These are phyloP conservation scores for Apolygus lucorum DNA, from an alignment of 1,140 invertebrate species.

Conservation along the genomic window DNA sequence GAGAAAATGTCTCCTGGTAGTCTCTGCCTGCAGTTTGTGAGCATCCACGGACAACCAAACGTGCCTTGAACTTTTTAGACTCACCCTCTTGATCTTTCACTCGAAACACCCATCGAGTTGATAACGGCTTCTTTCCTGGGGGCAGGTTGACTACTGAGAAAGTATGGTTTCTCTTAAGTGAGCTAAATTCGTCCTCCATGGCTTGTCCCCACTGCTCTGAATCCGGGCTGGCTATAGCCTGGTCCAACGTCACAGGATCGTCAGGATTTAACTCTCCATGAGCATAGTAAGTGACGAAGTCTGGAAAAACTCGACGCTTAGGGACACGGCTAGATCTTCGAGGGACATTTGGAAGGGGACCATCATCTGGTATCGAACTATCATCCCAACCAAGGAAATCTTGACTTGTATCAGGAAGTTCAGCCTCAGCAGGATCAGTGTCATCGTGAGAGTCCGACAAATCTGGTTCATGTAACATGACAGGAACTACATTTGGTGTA, in stretches of 20 bases:
- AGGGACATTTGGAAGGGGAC: background rate
- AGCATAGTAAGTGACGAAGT: background rate
- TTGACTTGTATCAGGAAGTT: background rate
- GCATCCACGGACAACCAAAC: constrained; percentile 34
- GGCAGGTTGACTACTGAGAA: background rate
- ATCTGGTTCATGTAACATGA: too few relatives aligned
- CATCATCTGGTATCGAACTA: background rate
- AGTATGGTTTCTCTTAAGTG: background rate
- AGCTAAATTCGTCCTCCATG: constrained; percentile 5
- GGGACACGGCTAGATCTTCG: background rate
- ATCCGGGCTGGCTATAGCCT: too few relatives aligned
- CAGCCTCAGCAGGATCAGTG: too few relatives aligned
- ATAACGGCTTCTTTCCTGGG: background rate
- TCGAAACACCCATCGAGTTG: constrained; percentile 26
- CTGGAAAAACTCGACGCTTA: background rate
- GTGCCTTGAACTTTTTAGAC: constrained; percentile 28
- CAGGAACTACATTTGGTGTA: background rate
- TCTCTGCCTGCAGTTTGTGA: constrained; percentile 30
- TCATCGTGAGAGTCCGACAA: background rate
- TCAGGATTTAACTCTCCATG: too few relatives aligned
- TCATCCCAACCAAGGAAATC: background rate
- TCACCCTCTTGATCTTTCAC: constrained; percentile 27
- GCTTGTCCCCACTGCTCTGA: constrained; percentile 1
- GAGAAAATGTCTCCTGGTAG: constrained; percentile 32
- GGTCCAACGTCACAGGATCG: background rate